phyloP scores from a whole-genome alignment of 2,113 vertebrate species.

The Stegostoma tigrinum region DNA sequence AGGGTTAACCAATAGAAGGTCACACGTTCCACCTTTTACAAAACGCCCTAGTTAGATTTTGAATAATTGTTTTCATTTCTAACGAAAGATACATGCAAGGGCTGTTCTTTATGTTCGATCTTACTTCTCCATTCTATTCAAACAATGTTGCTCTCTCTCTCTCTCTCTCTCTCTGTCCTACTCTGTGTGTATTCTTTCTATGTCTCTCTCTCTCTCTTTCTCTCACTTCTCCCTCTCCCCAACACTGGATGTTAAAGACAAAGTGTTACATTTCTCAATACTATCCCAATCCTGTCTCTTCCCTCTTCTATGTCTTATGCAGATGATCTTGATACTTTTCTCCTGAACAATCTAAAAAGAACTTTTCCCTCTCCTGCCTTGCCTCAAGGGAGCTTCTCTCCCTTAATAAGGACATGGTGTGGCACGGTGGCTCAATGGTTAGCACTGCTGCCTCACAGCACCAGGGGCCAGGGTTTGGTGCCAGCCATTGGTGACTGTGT shows the following conservation, averaged over 20 bases:
- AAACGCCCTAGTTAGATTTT: background rate
- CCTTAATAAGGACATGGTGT: no score
- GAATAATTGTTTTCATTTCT: background rate
- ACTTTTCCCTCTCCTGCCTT: background rate
- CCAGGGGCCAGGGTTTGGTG: no score
- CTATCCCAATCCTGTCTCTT: background rate
- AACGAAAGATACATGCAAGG: background rate
- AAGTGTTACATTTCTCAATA: background rate
- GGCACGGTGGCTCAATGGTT: no score
- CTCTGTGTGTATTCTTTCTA: background rate
- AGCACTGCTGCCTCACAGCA: no score
- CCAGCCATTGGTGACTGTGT: no score
- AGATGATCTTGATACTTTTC: no score
- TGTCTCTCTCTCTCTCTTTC: background rate
- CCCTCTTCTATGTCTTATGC: background rate
- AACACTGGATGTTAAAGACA: background rate
- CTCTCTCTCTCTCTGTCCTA: background rate
- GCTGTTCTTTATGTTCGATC: background rate
- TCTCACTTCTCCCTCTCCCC: no score
- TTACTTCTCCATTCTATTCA: background rate
- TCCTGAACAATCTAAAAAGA: background rate
- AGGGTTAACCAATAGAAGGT: background rate
- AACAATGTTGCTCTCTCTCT: background rate
- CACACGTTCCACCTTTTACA: background rate
- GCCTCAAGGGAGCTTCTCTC: background rate